These are phyloP conservation scores for Villa cingulata DNA, from an alignment of 2,888 invertebrate species.

Conservation along the genomic window DNA sequence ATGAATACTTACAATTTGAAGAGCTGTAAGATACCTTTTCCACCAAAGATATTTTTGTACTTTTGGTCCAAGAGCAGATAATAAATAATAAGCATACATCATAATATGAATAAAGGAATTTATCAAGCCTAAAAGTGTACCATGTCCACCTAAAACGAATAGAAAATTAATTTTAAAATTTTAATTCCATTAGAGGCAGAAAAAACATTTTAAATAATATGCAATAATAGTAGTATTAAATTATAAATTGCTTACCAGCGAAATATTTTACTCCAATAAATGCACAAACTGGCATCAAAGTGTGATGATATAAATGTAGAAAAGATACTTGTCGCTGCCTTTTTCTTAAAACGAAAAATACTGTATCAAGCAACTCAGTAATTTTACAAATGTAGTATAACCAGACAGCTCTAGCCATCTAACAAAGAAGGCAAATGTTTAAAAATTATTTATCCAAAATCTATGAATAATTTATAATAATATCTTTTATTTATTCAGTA, in stretches of 20 bases:
- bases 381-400: slow-evolving; percentile 36
- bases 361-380: slow-evolving; percentile 35
- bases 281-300: slow-evolving; percentile 52
- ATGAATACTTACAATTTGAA: slow-evolving; percentile 77
- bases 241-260: slow-evolving; percentile 36
- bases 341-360: slow-evolving; percentile 75
- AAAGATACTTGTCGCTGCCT: slow-evolving; percentile 72
- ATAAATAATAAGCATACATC: slow-evolving; percentile 84
- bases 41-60: slow-evolving; percentile 88
- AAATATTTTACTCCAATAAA: slow-evolving; percentile 58
- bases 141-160: slow-evolving; percentile 60
- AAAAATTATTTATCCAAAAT: background rate
- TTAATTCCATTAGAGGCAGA: background rate
- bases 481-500: too few species aligned
- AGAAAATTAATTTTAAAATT: background rate
- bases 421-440: background rate
- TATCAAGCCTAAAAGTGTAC: slow-evolving; percentile 70
- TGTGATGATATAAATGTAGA: slow-evolving; percentile 76
- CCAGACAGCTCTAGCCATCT: slow-evolving; percentile 38
- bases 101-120: slow-evolving; percentile 83
- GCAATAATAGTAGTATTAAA: background rate
- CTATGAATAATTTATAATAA: too few species aligned
- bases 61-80: slow-evolving; percentile 75
- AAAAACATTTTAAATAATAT: background rate
- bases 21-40: slow-evolving; percentile 78